A percentile compares a stretch with the other conserved stretches of the same genome.
Evolutionary conservation across 1,140 invertebrate genomes (phyloP).

Genomic region (Drosophila neocordata): DNA sequence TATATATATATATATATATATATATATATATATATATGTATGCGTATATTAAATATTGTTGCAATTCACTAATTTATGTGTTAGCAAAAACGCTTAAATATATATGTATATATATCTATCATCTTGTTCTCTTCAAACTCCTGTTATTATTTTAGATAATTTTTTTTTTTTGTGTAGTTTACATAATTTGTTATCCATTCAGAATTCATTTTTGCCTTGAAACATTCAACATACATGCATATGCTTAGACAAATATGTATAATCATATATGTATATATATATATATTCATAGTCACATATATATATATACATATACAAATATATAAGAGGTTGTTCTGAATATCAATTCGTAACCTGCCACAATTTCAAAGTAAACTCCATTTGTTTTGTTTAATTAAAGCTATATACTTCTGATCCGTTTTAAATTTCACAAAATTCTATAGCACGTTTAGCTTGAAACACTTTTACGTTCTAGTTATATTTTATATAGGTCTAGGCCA

Average conservation of each 20-base stretch:
- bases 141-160: not conserved
- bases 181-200: not conserved
- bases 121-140: not conserved
- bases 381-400: not conserved
- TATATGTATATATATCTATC: constrained; percentile 35
- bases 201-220: not conserved
- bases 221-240: not conserved
- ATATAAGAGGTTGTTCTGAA: not conserved
- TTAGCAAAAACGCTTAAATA: constrained; percentile 72
- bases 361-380: not conserved
- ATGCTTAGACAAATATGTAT: not conserved
- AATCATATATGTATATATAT: not conserved
- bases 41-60: constrained; percentile 59
- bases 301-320: not conserved
- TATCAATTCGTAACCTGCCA: not conserved
- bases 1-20: constrained; percentile 43
- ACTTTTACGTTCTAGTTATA: no score
- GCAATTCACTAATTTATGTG: constrained; percentile 65
- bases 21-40: constrained; percentile 42
- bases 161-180: not conserved
- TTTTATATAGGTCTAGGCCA: no score
- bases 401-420: no score
- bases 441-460: no score
- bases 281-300: not conserved
- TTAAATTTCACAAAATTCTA: no score